Evolutionary conservation across 1,140 invertebrate species (phyloP).

Genomic region (Procambarus virginalis): DNA sequence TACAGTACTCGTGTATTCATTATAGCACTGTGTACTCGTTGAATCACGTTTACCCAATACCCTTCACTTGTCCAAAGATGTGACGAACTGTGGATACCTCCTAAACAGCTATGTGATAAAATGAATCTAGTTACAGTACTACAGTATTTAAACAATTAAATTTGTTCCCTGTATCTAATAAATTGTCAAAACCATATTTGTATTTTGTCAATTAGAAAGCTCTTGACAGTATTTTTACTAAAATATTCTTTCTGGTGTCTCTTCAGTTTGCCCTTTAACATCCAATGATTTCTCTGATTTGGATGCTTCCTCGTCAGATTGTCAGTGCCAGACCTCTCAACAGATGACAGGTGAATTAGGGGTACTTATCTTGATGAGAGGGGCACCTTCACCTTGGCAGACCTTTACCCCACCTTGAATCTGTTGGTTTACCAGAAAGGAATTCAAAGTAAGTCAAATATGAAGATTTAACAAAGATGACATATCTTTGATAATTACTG

Average conservation of each 20-base stretch:
- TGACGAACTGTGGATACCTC: too few relatives aligned
- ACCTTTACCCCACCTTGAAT: slow-evolving; percentile 17
- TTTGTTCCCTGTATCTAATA: too few relatives aligned
- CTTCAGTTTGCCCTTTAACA: not conserved
- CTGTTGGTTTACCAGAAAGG: not conserved
- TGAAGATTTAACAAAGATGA: not conserved
- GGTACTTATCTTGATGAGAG: slow-evolving; percentile 15
- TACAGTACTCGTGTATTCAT: too few relatives aligned
- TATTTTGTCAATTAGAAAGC: too few relatives aligned
- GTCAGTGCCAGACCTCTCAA: slow-evolving; percentile 8
- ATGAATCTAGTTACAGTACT: too few relatives aligned
- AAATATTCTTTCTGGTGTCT: not conserved
- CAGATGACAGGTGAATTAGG: slow-evolving; percentile 14
- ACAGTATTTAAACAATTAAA: too few relatives aligned
- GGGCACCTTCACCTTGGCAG: not conserved
- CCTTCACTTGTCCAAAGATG: too few relatives aligned
- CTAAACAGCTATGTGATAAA: too few relatives aligned
- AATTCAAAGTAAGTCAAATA: slow-evolving; percentile 8
- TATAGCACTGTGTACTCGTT: too few relatives aligned
- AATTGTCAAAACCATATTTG: too few relatives aligned
- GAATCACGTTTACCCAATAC: too few relatives aligned
- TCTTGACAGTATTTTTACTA: not conserved
- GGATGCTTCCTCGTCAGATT: slow-evolving; percentile 13
- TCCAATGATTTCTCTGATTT: slow-evolving; percentile 7
- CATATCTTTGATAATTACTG: not conserved